These are phyloP conservation scores for Apamea monoglypha DNA, from an alignment of 2,888 invertebrate genomes.

Conservation along the genomic window DNA sequence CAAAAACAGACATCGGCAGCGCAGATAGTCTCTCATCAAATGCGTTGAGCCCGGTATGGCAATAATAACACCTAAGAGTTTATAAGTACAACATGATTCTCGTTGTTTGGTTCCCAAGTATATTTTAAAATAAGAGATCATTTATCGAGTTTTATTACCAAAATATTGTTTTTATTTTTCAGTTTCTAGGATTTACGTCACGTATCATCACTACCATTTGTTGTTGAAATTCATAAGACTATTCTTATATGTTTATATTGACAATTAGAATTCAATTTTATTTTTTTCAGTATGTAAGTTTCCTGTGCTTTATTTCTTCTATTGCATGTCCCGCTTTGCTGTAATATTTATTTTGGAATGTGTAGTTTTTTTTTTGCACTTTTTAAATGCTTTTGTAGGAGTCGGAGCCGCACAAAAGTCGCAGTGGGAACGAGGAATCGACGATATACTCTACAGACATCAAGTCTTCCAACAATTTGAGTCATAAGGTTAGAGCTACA, in stretches of 20 bases:
- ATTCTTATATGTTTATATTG: constrained; percentile 23
- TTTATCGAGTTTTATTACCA: constrained; percentile 9
- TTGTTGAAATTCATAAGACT: constrained; percentile 18
- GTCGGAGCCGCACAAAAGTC: constrained; percentile 32
- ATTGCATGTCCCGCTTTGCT: constrained; percentile 21
- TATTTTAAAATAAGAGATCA: constrained; percentile 21
- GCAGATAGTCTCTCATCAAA: constrained; percentile 66
- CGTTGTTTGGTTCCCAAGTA: constrained; percentile 10
- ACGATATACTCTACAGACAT: constrained; percentile 57
- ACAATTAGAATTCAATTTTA: constrained; percentile 30
- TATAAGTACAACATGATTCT: constrained; percentile 29
- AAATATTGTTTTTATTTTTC: constrained; percentile 1
- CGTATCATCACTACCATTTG: neutral
- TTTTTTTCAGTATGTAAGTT: constrained; percentile 31
- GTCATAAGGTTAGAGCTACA: constrained; percentile 60
- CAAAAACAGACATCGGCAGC: constrained; percentile 56
- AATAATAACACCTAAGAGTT: constrained; percentile 32
- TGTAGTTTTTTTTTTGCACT: constrained; percentile 41
- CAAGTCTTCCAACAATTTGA: constrained; percentile 57
- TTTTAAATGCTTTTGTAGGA: constrained; percentile 59
- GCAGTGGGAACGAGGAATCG: constrained; percentile 43
- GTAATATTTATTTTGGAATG: constrained; percentile 28
- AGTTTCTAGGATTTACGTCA: neutral
- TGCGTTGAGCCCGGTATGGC: constrained; percentile 74
- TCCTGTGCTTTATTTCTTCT: constrained; percentile 21